A percentile compares a stretch with the other conserved stretches of the same genome.
These are phyloP conservation scores for Drosophila setifemur DNA, from an alignment of 1,140 invertebrate genomes.

Conservation along the genomic window DNA sequence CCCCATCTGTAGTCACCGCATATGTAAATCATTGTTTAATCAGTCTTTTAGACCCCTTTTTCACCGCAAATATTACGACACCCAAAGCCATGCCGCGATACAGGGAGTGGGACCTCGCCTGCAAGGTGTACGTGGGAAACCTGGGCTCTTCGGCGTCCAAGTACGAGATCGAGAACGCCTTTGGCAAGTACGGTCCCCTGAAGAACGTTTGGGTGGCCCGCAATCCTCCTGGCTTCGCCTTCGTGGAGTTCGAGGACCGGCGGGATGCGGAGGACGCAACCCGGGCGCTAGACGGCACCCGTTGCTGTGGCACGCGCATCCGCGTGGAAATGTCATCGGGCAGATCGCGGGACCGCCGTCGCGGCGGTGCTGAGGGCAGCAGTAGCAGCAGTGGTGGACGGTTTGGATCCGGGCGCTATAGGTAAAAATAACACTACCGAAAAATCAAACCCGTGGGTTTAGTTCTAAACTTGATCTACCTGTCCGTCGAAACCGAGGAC, in stretches of 20 bases:
- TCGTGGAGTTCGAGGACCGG: conserved; percentile 98
- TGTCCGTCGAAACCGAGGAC: not conserved
- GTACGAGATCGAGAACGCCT: conserved; percentile 95
- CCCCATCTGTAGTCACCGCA: not conserved
- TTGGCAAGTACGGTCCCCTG: conserved; percentile 96
- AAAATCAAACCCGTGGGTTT: too few species aligned
- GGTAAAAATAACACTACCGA: not conserved
- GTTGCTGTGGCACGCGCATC: conserved; percentile 92
- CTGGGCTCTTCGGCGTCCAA: conserved; percentile 95
- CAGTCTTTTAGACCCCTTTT: not conserved
- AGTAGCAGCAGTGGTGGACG: conserved; percentile 62
- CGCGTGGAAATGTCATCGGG: conserved; percentile 95
- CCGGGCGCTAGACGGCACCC: conserved; percentile 96
- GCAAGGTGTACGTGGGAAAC: conserved; percentile 99
- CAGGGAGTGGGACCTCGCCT: conserved; percentile 95
- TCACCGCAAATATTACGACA: not conserved
- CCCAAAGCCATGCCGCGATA: conserved; percentile 86
- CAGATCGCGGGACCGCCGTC: conserved; percentile 88
- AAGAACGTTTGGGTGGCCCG: conserved; percentile 98
- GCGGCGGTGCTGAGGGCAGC: conserved; percentile 83
- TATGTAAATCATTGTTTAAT: too few species aligned
- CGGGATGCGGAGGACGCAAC: conserved; percentile 99
- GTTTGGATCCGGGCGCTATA: conserved; percentile 23
- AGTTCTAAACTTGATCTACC: not conserved
- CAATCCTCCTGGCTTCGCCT: conserved; percentile 97